Evolutionary conservation across 64 coral and sea anemone species (phyloP).

Genomic region (Pocillopora verrucosa): DNA sequence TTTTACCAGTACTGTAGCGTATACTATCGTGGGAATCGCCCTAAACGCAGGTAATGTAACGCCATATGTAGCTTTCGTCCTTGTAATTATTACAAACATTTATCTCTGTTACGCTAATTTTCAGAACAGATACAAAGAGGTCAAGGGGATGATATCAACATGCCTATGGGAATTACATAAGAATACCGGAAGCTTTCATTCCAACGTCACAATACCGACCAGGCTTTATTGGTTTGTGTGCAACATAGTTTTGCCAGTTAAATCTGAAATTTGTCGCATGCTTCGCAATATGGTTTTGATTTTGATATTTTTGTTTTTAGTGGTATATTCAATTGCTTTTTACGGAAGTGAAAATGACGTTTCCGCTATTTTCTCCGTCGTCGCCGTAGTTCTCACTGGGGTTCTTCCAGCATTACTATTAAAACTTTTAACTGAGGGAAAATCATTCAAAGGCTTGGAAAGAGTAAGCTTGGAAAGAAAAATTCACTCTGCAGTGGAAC

Average conservation of each 20-base stretch:
- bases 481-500: not conserved
- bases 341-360: not conserved
- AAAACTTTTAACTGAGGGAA: not conserved
- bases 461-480: not conserved
- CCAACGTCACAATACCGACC: not conserved
- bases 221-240: not conserved
- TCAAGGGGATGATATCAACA: not conserved
- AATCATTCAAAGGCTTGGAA: not conserved
- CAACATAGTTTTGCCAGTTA: not conserved
- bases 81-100: not conserved
- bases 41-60: not conserved
- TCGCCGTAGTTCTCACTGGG: not conserved
- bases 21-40: not conserved
- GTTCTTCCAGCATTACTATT: not conserved
- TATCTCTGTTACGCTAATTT: conserved; percentile 2
- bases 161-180: not conserved
- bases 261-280: conserved; percentile 1
- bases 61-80: not conserved
- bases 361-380: not conserved
- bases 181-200: too few species aligned
- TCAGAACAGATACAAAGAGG: not conserved
- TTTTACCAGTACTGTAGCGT: not conserved
- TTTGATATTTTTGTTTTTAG: not conserved
- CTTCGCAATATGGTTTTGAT: conserved; percentile 1
- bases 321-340: not conserved